Evolutionary conservation across 2,888 invertebrate genomes (phyloP).

Genomic region (Thelaira solivaga): DNA sequence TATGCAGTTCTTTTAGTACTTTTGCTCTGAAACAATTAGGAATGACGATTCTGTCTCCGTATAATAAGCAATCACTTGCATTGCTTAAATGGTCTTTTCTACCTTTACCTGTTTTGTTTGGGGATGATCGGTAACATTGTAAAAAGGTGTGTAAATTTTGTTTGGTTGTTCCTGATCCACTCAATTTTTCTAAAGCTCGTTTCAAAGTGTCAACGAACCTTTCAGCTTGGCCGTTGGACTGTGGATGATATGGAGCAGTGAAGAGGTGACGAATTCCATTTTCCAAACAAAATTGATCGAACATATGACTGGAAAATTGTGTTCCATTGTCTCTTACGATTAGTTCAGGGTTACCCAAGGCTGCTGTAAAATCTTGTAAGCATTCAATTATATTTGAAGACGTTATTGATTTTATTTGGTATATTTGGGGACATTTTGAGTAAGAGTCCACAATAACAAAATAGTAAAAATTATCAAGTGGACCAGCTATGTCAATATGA

Average conservation of each 20-base stretch:
- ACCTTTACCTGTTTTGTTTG: not conserved
- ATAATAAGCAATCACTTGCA: not conserved
- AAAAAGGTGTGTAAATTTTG: not conserved
- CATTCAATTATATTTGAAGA: not conserved
- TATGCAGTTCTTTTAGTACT: not conserved
- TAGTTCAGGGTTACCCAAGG: constrained; percentile 19
- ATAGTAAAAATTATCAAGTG: constrained; percentile 8
- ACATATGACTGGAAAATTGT: not conserved
- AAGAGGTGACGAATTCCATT: no score
- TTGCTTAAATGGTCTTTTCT: not conserved
- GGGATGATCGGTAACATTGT: not conserved
- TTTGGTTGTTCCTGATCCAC: not conserved
- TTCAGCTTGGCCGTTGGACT: no score
- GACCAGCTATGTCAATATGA: constrained; percentile 13
- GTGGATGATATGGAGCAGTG: no score
- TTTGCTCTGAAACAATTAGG: not conserved
- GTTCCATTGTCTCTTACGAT: constrained; percentile 33
- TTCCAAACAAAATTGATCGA: not conserved
- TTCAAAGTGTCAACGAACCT: not conserved
- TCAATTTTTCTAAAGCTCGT: not conserved
- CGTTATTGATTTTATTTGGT: constrained; percentile 6
- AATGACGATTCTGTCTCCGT: not conserved
- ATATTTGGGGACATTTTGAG: constrained; percentile 26
- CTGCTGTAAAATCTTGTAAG: not conserved
- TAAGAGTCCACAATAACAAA: constrained; percentile 13